Evolutionary conservation across 2,113 vertebrate species (phyloP).

Genomic region (Gallinago jamesoni): DNA sequence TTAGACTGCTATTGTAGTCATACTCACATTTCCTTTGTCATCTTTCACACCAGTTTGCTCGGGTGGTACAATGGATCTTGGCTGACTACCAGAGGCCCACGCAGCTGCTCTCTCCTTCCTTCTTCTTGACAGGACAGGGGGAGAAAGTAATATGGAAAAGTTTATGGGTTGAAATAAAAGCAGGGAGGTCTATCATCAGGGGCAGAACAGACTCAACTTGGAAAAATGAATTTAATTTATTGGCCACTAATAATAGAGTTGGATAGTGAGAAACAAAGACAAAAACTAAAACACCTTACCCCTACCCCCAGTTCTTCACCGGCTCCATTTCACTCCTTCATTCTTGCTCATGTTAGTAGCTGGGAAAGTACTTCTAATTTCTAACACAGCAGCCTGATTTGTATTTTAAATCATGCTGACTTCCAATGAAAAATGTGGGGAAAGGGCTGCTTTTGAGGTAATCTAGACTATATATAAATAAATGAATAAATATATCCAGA

Average conservation of each 20-base stretch:
- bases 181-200: not conserved
- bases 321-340: not conserved
- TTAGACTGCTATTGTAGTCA: not conserved
- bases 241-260: not conserved
- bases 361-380: not conserved
- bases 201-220: not conserved
- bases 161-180: not conserved
- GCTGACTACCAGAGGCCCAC: not conserved
- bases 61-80: not conserved
- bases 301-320: fast-evolving
- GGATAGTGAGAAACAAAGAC: not conserved
- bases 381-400: not conserved
- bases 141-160: not conserved
- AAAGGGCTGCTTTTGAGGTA: not conserved
- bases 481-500: not conserved
- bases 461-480: not conserved
- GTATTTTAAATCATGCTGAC: not conserved
- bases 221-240: not conserved
- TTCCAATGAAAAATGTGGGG: not conserved
- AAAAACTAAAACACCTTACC: not conserved
- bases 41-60: not conserved
- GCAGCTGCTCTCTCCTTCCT: not conserved
- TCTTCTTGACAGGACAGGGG: fast-evolving
- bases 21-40: not conserved
- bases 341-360: not conserved